These are phyloP conservation scores for Euglossa dilemma DNA, from an alignment of 1,140 invertebrate species.

Conservation along the genomic window DNA sequence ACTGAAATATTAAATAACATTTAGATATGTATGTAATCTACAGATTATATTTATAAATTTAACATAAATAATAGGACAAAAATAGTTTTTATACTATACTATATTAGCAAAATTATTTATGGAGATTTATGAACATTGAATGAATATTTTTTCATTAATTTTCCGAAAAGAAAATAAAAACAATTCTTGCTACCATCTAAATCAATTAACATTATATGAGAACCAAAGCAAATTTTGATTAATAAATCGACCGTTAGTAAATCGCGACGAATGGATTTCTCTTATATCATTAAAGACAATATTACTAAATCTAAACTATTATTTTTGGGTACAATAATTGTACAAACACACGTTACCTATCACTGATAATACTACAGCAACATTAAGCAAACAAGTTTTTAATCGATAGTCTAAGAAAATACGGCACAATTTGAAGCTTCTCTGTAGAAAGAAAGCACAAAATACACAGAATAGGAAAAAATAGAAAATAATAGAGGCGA, in stretches of 20 bases:
- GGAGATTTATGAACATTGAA: not conserved
- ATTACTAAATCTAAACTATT: not conserved
- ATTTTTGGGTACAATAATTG: not conserved
- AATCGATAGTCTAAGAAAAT: not conserved
- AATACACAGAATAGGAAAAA: not conserved
- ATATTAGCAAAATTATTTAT: not conserved
- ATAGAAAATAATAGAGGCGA: constrained; percentile 46
- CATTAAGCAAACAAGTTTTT: not conserved
- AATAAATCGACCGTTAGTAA: not conserved
- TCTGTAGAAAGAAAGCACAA: not conserved
- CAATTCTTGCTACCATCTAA: not conserved
- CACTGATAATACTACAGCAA: not conserved
- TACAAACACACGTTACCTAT: not conserved
- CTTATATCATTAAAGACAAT: not conserved
- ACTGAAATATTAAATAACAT: not conserved
- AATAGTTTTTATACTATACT: not conserved
- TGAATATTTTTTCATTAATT: too few relatives aligned
- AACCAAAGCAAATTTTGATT: not conserved
- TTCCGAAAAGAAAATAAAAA: not conserved
- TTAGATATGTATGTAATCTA: too few relatives aligned
- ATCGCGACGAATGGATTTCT: not conserved
- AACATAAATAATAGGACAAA: not conserved
- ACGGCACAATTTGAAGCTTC: not conserved
- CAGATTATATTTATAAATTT: too few relatives aligned
- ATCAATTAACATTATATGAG: not conserved